Base-by-base conservation (phyloP, 2,888 invertebrate genomes). In the Junonia oenone region DNA sequence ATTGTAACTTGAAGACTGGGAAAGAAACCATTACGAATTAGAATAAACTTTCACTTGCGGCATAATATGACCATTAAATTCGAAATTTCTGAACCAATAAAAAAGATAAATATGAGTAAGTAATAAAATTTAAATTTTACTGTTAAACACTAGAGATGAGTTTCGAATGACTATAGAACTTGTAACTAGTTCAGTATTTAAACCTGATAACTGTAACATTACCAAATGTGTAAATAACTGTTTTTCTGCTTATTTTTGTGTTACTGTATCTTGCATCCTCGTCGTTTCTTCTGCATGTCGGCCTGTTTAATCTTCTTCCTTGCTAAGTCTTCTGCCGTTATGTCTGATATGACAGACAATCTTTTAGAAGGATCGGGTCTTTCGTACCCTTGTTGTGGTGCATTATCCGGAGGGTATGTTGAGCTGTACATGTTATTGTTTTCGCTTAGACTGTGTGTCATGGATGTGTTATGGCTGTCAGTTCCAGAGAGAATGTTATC, bases 221-320 rank as follows among this genome's bases (percentile, higher is more conserved):
- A 50, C 22, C 45, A 47, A 29, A 22, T 33, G 33, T 54, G 50
- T 37, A 40, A 35, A 51, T 37, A 47, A 35, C 26, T 47, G 37
- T 52, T 52, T 49, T 31, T 33, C 38, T 58, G 45, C 33, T 33
- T 33, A 37, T 15, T 40, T 43, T 35, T 26, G 26, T 6, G 52
- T 76, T 74, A 90, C 63, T 90, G 90, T 68, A 90, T 90, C 60
- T 87, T 88, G 65, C 90, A 90, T 53, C 90, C 90, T 61, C 79
- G 84, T 62, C 82, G 72, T 64, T 90, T 90, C 65, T 89, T 88
- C 33, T 79, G 78, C 65, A 80, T 67, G 46, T 82, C 81, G 29
- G 78, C 81, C 67, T 86, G 82, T 65, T 88, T 89, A 48, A 64
- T 83, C 61, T 87, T 87, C 59, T 85, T 89, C 66, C 88, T 90